Base-by-base conservation (phyloP, 2,888 invertebrate species). In the Rotaria magnacalcarata region DNA sequence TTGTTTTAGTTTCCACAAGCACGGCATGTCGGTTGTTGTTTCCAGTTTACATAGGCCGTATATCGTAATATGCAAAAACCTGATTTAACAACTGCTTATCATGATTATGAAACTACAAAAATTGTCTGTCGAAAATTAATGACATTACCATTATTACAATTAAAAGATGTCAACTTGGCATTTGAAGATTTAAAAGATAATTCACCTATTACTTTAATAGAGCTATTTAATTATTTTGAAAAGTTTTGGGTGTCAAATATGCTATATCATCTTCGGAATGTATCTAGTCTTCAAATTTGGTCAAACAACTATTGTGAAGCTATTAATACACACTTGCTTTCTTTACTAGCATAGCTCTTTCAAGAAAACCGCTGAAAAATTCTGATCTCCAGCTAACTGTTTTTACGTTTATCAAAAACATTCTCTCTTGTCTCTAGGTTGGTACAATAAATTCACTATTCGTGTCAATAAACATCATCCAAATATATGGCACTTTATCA, bases 161-260 rank as follows among this genome's bases (percentile, higher is more conserved):
- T 2, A 19, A 16, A 54, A 1, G 54, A 54, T 19, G 54, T 21
- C 21, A 21, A 54, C 16, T 19, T 54, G 3, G 54, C 54, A 54
- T 54, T 54, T 54, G 19, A 54, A 54, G 54, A 54, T 54, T 54
- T 21, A 54, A 54, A 54, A 54, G 54, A 52, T 52, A 16, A 10
- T 52, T 52, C 54, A 60, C 60, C 27, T 10, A 52, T 52, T 52
- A 52, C 10, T 14, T 52, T 52, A 60, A n/a, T 2, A n/a, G 8
- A 60, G n/a, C 27, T 60, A 60, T n/a, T 60, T 60, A n/a, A 60
- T 60, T 60, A 60, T 60, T 60, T 60, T 60, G n/a, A n/a, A 60
- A 60, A n/a, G 0, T 60, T 60, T 60, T 60, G 60, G 60, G 5
- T 60, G n/a, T 2, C n/a, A 2, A 6, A 60, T 4, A 60, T 60